Evolutionary conservation across 2,888 invertebrate species (phyloP), one percentile per base, ranked within the genome.

Genomic region (Oxytorus armatus): DNA sequence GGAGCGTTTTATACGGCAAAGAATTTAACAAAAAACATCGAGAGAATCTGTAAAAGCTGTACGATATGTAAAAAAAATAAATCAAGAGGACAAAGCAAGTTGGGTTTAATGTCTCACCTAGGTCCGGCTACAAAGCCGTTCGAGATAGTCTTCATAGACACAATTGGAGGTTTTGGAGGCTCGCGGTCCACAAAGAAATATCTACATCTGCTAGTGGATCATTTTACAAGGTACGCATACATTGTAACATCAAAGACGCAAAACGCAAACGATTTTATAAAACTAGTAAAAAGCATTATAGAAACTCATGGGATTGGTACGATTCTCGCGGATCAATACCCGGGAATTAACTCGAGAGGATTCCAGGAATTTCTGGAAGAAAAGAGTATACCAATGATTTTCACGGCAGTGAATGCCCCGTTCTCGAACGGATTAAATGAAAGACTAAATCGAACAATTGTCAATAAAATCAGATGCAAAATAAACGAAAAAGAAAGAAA

Each of bases 111-210:
- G 69, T 86, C 86, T 8, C 84, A 86, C 36, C 47, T 87, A 16
- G 87, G 87, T 10, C 87, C n/a, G n/a, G n/a, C n/a, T n/a, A n/a
- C n/a, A n/a, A n/a, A n/a, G n/a, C n/a, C n/a, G n/a, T n/a, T n/a
- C 87, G 84, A 88, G 81, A 87, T 88, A 69, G 70, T 86, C 3
- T 87, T 87, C 10, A 69, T 88, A 7, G 87, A 88, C 59, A 88
- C 87, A 3, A 86, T 88, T 57, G 87, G 86, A 49, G 86, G 88
- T 11, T 83, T 88, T 72, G 85, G 85, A n/a, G 84, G 85, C 8
- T 69, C 78, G 36, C 70, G 83, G 51, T 85, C 85, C 10, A 83
- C 86, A 78, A 88, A 88, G 81, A 87, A 65, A 83, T 88, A 87
- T 44, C 36, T 88, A 25, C 88, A 88, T 75, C 55, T 87, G 25